phyloP scores from a whole-genome alignment of 2,113 vertebrate species.

The Indicator maculatus region DNA sequence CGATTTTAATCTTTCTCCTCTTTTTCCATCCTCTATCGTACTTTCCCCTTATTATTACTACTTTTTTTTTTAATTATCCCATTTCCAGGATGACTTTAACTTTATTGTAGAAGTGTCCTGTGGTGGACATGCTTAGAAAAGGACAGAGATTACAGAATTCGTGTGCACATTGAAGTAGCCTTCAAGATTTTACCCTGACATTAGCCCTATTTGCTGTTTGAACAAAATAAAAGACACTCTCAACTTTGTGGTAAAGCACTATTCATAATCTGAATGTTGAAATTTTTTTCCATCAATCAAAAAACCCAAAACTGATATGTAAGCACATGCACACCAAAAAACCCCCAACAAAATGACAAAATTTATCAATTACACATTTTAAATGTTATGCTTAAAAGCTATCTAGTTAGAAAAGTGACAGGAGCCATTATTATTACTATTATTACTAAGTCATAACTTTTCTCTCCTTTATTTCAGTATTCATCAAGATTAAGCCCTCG shows the following conservation, averaged over 20 bases:
- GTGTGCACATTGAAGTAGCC: fast-evolving
- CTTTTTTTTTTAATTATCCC: neutral
- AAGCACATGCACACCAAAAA: neutral
- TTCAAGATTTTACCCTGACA: neutral
- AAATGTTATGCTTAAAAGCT: neutral
- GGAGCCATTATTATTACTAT: neutral
- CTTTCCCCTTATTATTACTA: neutral
- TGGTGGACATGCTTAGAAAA: neutral
- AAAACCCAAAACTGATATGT: neutral
- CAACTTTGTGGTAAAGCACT: neutral
- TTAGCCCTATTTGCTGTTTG: neutral
- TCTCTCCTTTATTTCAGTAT: neutral
- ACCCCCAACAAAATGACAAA: neutral
- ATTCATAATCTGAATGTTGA: neutral
- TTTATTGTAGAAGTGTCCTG: neutral
- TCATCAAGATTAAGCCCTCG: neutral
- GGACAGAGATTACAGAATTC: neutral
- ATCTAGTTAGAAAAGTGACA: neutral
- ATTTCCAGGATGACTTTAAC: neutral
- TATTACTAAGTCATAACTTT: neutral
- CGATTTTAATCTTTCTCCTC: neutral
- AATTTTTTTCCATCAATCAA: neutral
- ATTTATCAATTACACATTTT: neutral
- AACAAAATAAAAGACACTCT: neutral
- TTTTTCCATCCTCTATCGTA: neutral